phyloP scores from a whole-genome alignment of 2,888 invertebrate genomes.

The Drosophila kanekoi region DNA sequence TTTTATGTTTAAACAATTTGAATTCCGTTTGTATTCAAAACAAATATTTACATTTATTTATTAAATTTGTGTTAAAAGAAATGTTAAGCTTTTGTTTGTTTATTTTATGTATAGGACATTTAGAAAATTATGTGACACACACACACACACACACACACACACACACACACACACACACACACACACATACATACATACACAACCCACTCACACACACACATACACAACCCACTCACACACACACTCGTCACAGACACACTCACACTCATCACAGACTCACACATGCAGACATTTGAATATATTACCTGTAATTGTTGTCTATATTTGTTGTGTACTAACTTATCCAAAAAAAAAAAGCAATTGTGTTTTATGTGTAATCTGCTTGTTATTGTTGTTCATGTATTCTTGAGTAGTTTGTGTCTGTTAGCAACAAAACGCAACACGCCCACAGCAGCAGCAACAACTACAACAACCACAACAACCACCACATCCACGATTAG shows the following conservation, averaged over 20 bases:
- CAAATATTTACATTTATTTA: conserved; percentile 36
- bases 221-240: conserved; percentile 14
- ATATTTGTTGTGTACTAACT: conserved; percentile 28
- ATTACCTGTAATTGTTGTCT: conserved; percentile 53
- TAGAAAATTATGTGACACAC: conserved; percentile 21
- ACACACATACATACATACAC: conserved; percentile 13
- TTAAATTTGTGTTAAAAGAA: conserved; percentile 28
- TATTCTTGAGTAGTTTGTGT: conserved; percentile 26
- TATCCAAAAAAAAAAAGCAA: conserved; percentile 12
- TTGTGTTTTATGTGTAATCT: conserved; percentile 31
- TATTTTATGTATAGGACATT: conserved; percentile 12
- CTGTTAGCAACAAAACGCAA: conserved; percentile 21
- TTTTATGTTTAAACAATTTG: conserved; percentile 32
- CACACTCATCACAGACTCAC: conserved; percentile 14
- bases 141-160: conserved; percentile 19
- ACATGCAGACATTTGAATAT: neutral
- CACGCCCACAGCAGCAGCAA: conserved; percentile 27
- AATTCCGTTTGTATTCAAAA: conserved; percentile 26
- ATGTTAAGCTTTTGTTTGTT: conserved; percentile 33
- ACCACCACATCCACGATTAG: conserved; percentile 18
- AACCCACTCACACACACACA: conserved; percentile 4
- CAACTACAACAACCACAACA: conserved; percentile 16
- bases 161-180: neutral
- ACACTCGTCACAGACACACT: conserved; percentile 2
- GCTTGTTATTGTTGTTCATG: conserved; percentile 16